Base-by-base conservation (phyloP, 2,797 vertebrate genomes). In the Catamblyrhynchus diadema region DNA sequence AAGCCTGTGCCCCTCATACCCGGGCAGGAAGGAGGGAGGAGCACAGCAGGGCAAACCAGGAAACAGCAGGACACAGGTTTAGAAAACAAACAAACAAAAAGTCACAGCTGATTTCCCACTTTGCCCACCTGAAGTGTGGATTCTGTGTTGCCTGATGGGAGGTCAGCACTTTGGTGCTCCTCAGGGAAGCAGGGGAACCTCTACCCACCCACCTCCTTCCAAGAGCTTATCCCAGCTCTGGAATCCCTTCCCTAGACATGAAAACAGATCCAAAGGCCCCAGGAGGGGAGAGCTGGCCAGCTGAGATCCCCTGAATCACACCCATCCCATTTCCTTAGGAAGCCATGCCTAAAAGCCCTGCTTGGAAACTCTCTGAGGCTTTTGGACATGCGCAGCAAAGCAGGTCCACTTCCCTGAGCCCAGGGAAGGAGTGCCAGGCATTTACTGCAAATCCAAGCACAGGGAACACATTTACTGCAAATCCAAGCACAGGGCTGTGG, bases 401-500 rank as follows among this genome's bases (percentile, higher is more conserved):
- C 24, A n/a, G 56, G 2, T 41, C 74, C 50, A 37, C 7, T 35
- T 17, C 84, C 48, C 59, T 1, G 7, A 32, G 50, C 62, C 20
- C 45, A 8, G 32, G 39, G 75, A 67, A 56, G 61, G 33, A 19
- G 30, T 3, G 25, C 39, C 91, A 27, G 86, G 67, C 35, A 10
- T 65, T 53, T 30, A 28, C 42, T 85, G 44, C 60, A 82, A 72
- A 50, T 28, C 30, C 12, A 30, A 54, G 24, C 61, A 17, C 0
- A 4, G 25, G 11, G 14, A 54, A n/a, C 53, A 54, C 37, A 9
- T 67, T 51, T 30, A 28, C 42, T 84, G 47, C 59, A 82, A 69
- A 50, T 35, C n/a, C 13, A 28, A 51, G 23, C 59, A 22, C 0
- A 5, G 24, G 10, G 15, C 1, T 62, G 23, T 3, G 25, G 44